Evolutionary conservation across 2,113 vertebrate species (phyloP).

Genomic region (Mohoua ochrocephala): DNA sequence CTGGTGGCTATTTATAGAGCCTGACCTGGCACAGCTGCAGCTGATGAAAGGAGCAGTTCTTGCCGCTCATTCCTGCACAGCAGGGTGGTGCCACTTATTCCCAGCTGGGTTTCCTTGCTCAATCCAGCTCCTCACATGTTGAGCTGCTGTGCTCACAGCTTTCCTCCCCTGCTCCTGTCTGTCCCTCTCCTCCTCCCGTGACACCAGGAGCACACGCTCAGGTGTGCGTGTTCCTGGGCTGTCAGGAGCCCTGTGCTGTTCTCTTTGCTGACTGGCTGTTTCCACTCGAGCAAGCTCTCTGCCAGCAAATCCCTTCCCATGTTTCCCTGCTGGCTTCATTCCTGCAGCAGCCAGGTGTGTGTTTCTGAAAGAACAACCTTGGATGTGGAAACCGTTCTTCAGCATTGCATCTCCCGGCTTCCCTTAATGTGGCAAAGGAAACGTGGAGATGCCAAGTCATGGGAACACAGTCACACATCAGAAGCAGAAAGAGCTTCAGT

Average conservation of each 20-base stretch:
- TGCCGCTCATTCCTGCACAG: neutral
- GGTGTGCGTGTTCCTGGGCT: neutral
- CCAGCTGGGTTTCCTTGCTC: neutral
- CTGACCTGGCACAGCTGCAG: neutral
- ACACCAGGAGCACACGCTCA: neutral
- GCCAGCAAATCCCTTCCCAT: neutral
- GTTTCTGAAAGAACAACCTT: neutral
- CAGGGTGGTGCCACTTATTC: neutral
- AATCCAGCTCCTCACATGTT: neutral
- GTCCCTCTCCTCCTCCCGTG: neutral
- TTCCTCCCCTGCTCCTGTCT: neutral
- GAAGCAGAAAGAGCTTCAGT: neutral
- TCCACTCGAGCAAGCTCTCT: neutral
- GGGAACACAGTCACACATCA: neutral
- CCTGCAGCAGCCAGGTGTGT: neutral
- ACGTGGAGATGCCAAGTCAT: neutral
- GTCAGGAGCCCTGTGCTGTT: neutral
- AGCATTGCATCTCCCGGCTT: neutral
- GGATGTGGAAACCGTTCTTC: neutral
- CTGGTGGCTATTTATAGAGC: neutral
- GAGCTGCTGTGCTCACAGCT: neutral
- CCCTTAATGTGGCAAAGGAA: neutral
- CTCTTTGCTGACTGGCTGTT: neutral
- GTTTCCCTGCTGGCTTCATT: neutral
- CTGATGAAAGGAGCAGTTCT: neutral